Evolutionary conservation across 2,888 invertebrate species (phyloP), one percentile per base, ranked within the genome.

Genomic region (Rhamphomyia laevipes): DNA sequence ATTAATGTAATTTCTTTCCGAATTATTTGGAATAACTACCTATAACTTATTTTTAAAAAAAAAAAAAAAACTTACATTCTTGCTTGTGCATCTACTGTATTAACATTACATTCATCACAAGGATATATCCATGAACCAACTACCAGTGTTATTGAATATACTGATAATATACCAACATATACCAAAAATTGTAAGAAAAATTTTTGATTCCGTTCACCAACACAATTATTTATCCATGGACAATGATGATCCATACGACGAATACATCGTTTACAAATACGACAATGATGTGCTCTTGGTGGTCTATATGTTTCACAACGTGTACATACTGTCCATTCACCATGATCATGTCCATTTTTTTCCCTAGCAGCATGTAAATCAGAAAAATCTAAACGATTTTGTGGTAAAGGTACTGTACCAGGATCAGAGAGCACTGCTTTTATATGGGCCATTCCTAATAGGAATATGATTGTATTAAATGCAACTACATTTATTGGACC

Each of bases 161-260:
- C 57, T 3, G 80, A 74, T 52, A 83, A 66, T 43, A 77, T 68
- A 48, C 83, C 86, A 51, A 86, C 86, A 65, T 86, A 90, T 40
- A 88, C 74, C 54, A 89, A 74, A 74, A 92, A 92, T 64, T 92
- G 86, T 56, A 92, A 78, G 70, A 92, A 92, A 72, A 85, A 91
- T 67, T 90, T 91, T 72, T 92, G 91, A 74, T 93, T 92, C 61
- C 80, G 79, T 70, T 92, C 91, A 42, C 91, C 92, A 6, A 92
- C 89, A 68, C 92, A 92, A 68, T 93, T 93, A 67, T 93, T 93
- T 44, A 92, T 90, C 88, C 88, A 89, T 6, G 88, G 86, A 67
- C 91, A 90, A 68, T 92, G 90, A 43, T 69, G 68, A 50, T 70
- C 70, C 67, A 70, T 67, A 43, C 67, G 63, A 4, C 69, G 60